Percentiles rank a stretch among this genome's conserved stretches.
Conservation (phyloP, 2,797 vertebrate species). For the Aeoliscus strigatus region DNA sequence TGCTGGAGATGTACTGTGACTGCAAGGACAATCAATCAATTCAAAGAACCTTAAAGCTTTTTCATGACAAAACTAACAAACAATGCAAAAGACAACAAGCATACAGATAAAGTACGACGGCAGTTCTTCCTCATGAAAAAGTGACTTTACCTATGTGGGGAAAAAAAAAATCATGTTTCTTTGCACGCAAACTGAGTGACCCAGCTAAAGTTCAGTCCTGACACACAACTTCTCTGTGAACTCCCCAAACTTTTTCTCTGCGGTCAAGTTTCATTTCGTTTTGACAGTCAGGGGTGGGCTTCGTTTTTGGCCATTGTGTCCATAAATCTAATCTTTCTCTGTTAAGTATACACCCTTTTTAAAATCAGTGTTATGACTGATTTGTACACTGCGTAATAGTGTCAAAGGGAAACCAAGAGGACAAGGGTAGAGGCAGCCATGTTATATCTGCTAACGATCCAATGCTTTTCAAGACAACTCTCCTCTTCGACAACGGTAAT, state of each 20-base stretch:
- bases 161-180: slow-evolving; percentile 8
- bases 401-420: slow-evolving; percentile 35
- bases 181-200: slow-evolving; percentile 18
- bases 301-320: slow-evolving; percentile 45
- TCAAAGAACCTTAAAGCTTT: slow-evolving; percentile 13
- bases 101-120: neutral
- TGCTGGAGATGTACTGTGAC: slow-evolving; percentile 15
- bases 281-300: slow-evolving; percentile 54
- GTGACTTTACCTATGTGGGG: slow-evolving; percentile 4
- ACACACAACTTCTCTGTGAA: slow-evolving; percentile 38
- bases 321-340: slow-evolving; percentile 59
- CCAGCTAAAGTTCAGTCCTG: slow-evolving; percentile 34
- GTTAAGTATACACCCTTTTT: slow-evolving; percentile 52
- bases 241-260: slow-evolving; percentile 33
- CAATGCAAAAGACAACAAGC: neutral
- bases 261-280: slow-evolving; percentile 50
- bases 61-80: slow-evolving; percentile 5
- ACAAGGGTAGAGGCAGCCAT: neutral
- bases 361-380: slow-evolving; percentile 53
- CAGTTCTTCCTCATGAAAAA: slow-evolving; percentile 8
- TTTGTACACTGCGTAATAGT: slow-evolving; percentile 25
- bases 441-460: too few relatives aligned
- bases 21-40: slow-evolving; percentile 1
- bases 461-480: too few relatives aligned
- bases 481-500: too few relatives aligned